phyloP scores from a whole-genome alignment of 2,797 vertebrate species.

The Delichon dasypus region DNA sequence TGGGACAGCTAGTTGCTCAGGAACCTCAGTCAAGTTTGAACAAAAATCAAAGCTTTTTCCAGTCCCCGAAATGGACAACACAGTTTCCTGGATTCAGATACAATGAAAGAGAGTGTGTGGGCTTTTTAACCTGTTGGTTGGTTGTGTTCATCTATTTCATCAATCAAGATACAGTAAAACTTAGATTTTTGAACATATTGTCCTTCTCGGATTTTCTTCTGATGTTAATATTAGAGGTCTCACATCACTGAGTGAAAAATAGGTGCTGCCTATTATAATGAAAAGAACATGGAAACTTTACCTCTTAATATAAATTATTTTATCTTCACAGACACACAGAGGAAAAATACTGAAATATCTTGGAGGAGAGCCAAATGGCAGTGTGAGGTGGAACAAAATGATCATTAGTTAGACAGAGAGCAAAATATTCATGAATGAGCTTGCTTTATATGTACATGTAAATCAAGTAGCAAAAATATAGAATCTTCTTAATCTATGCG shows the following conservation, averaged over 20 bases:
- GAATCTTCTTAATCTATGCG: neutral
- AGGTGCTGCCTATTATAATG: neutral
- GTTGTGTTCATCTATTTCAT: neutral
- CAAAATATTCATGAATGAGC: neutral
- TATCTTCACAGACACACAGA: neutral
- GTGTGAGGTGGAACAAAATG: neutral
- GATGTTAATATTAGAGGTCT: neutral
- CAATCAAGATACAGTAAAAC: neutral
- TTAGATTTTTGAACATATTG: neutral
- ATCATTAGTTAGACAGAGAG: neutral
- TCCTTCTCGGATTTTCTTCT: neutral
- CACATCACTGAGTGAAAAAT: neutral
- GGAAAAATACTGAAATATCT: constrained; percentile 8
- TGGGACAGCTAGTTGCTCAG: neutral
- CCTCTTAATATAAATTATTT: neutral
- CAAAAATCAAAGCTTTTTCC: neutral
- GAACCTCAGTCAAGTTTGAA: neutral
- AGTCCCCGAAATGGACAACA: neutral
- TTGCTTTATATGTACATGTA: neutral
- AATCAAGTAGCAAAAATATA: neutral
- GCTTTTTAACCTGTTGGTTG: neutral
- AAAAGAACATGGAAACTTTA: constrained; percentile 15
- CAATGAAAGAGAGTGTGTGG: neutral
- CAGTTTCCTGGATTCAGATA: neutral
- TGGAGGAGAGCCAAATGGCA: neutral